Evolutionary conservation across 2,797 vertebrate genomes (phyloP), one percentile per base, ranked within the genome.

Genomic region (Leptoclinus maculatus): DNA sequence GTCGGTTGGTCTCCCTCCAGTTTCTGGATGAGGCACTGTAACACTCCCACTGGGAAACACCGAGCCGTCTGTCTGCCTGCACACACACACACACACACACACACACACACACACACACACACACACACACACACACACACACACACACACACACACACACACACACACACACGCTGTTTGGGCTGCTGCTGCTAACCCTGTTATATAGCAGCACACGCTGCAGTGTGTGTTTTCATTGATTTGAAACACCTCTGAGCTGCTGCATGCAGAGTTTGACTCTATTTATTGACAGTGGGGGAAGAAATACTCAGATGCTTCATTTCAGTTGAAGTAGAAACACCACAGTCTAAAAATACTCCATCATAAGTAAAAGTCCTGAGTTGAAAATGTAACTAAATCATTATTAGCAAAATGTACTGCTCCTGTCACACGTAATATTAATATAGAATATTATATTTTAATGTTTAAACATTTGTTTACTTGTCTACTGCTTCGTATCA

Each of bases 1-100:
- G 27, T 59, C 0, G 0, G 51, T 54, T 74, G 59, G 9, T 60
- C 7, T 64, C 16, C 25, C 23, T 76, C 69, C 79, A 77, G 49
- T 66, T 60, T 38, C 32, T 66, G 53, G 53, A 64, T 70, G 16
- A 66, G 41, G 16, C 21, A 36, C 51, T 29, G 74, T 69, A 69
- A 38, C 54, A 12, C 53, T 78, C 66, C 75, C 70, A 74, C 43
- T 64, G 39, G 65, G 53, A 62, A 63, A 63, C 63, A 57, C 39
- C 12, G 43, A 65, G 43, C 75, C 27, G 8, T 63, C 74, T 73
- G 79, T 60, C 19, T 19, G 17, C 21, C n/a, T 34, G 56, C 54
- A n/a, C 36, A n/a, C 43, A 32, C 43, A 6, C 47, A 9, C 32
- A 23, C n/a, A 25, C 21, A 27, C 38, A 11, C 25, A 32, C 32